Evolutionary conservation across 2,888 invertebrate species (phyloP).

Genomic region (Dilophus febrilis): DNA sequence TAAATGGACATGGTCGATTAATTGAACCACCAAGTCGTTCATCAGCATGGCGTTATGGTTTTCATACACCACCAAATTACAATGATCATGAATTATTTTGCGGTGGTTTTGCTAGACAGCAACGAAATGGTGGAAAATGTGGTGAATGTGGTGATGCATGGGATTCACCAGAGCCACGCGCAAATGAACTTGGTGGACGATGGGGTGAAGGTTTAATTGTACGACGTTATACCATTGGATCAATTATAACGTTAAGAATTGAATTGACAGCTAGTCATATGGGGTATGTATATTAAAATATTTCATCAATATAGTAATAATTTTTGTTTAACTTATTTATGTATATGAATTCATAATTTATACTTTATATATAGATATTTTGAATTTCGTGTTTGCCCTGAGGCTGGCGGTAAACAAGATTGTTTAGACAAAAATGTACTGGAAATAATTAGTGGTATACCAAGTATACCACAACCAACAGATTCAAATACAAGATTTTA

Average conservation of each 20-base stretch:
- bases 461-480: slow-evolving; percentile 27
- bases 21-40: slow-evolving; percentile 75
- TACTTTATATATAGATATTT: slow-evolving; percentile 36
- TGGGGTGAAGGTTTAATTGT: slow-evolving; percentile 71
- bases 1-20: slow-evolving; percentile 25
- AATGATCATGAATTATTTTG: slow-evolving; percentile 80
- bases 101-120: slow-evolving; percentile 72
- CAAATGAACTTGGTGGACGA: slow-evolving; percentile 68
- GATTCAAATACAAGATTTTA: slow-evolving; percentile 45
- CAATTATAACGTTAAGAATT: slow-evolving; percentile 52
- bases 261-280: slow-evolving; percentile 78
- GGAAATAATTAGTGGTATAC: slow-evolving; percentile 30
- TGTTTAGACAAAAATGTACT: slow-evolving; percentile 62
- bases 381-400: slow-evolving; percentile 67
- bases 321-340: neutral
- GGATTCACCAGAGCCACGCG: slow-evolving; percentile 50
- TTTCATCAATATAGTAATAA: neutral
- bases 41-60: slow-evolving; percentile 78
- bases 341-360: neutral
- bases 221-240: slow-evolving; percentile 51
- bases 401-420: slow-evolving; percentile 51
- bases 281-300: slow-evolving; percentile 31
- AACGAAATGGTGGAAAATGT: slow-evolving; percentile 69
- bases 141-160: slow-evolving; percentile 77
- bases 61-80: slow-evolving; percentile 73